Base-by-base conservation (phyloP, 2,888 invertebrate genomes). In the Leptodirus hochenwartii region DNA sequence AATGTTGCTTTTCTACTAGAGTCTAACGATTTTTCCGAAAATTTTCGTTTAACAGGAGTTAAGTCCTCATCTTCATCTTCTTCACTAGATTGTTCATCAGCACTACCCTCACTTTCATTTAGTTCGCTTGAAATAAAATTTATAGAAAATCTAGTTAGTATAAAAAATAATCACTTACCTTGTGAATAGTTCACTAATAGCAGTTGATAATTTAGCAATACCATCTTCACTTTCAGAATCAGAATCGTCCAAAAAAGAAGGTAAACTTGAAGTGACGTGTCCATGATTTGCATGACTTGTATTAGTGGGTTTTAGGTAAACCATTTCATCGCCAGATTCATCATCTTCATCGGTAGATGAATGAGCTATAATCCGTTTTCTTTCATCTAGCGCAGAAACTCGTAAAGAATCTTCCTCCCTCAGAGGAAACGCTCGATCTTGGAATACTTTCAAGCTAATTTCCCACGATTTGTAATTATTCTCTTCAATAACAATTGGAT, bases 141-240 rank as follows among this genome's bases (percentile, higher is more conserved):
- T 5, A 16, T 10, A 27, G n/a, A 27, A 17, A 2, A 12, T 27
- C 15, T 26, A 12, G 15, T 9, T 23, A 28, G 10, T 28, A 28
- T 12, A 5, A 20, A 5, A 12, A 13, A 26, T 27, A 5, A 22
- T 29, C 25, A 30, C 41, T 59, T 54, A 72, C 71, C 69, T 76
- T 31, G 77, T 77, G 53, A 84, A 80, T 34, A 84, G 54, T 56
- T 78, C 76, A 10, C 72, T 70, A 37, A 78, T 72, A n/a, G 75
- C 75, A 28, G 66, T 66, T 1, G 73, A 66, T 25, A 79, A 51
- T 45, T 75, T 76, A 41, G 75, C 75, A 56, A 73, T 66, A 2
- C 68, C 69, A 43, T 64, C 69, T 41, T 78, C 78, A 42, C 74
- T 74, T 39, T 79, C 79, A 0, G 76, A 75, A 46, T 79, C 79